phyloP scores from a whole-genome alignment of 2,888 invertebrate genomes.

The Trichogramma dendrolimi region DNA sequence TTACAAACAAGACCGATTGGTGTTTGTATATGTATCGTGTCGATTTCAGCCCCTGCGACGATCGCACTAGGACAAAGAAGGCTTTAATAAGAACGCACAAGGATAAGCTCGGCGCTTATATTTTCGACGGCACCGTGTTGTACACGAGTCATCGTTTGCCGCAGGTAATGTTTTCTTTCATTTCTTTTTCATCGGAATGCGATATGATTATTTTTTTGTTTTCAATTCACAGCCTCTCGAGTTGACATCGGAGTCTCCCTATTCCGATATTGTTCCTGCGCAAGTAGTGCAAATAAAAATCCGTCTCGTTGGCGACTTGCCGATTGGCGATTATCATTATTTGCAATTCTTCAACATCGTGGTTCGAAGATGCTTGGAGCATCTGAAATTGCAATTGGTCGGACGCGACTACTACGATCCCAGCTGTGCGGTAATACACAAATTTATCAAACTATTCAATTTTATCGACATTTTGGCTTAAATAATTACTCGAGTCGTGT shows the following conservation, averaged over 20 bases:
- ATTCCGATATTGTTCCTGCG: not conserved
- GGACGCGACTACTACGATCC: slow-evolving; percentile 71
- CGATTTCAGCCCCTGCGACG: slow-evolving; percentile 68
- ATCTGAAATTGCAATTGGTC: slow-evolving; percentile 64
- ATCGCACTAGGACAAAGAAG: slow-evolving; percentile 60
- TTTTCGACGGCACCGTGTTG: slow-evolving; percentile 73
- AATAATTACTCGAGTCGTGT: not conserved
- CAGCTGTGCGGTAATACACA: slow-evolving; percentile 55
- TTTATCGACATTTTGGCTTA: not conserved
- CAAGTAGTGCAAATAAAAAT: slow-evolving; percentile 56
- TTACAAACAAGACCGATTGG: slow-evolving; percentile 66
- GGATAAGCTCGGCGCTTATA: slow-evolving; percentile 58
- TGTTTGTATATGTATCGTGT: slow-evolving; percentile 71
- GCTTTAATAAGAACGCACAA: slow-evolving; percentile 59
- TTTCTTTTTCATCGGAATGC: not conserved
- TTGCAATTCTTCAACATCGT: slow-evolving; percentile 73
- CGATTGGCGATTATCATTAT: slow-evolving; percentile 64
- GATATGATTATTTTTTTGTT: not conserved
- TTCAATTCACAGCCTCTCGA: not conserved
- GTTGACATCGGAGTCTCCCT: not conserved
- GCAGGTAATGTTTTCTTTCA: slow-evolving; percentile 23
- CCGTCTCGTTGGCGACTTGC: slow-evolving; percentile 61
- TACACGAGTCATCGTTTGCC: slow-evolving; percentile 61
- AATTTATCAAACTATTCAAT: not conserved
- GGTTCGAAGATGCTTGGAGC: slow-evolving; percentile 62